Evolutionary conservation across 1,140 invertebrate species (phyloP), one percentile per base, ranked within the genome.

Genomic region (Diachasmimorpha longicaudata): DNA sequence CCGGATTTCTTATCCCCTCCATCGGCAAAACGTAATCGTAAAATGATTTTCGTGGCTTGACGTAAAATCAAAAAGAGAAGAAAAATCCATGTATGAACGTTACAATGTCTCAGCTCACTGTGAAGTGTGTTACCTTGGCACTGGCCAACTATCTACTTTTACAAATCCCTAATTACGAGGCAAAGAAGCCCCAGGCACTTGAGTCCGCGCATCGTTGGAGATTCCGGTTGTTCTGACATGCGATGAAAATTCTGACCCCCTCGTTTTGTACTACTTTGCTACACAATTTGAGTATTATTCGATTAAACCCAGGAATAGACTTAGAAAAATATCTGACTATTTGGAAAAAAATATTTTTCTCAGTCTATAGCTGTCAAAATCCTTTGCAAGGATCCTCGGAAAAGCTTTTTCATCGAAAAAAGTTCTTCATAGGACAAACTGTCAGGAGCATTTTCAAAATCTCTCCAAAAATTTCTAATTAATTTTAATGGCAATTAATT

Each of bases 21-120:
- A 66, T 55, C 25, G 14, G 85, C 71, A 80, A 76, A 25, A 86
- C 81, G 79, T 87, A 86, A 37, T 88, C 85, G 76, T 85, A 84
- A 74, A 84, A 83, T 48, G 77, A 52, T 44, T 68, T 46, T 39
- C 70, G 55, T 58, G 52, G 14, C 72, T 78, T 52, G 23, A 48
- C 42, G 42, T 36, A 67, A 31, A 69, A 31, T 31, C 25, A 13
- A 31, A 66, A 5, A 55, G 39, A 42, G 63, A 66, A 42, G 44
- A 31, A 19, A 52, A 52, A 52, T n/a, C 48, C 48, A 39, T 31
- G 31, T 63, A 25, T 63, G 19, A 55, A 63, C 58, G 4, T 63
- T n/a, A 10, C 58, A 19, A 63, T 63, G 58, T 23, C 58, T 63
- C 19, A 63, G 2, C 46, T 16, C 21, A 6, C 4, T 70, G n/a